A percentile compares a stretch with the other conserved stretches of the same genome.
Evolutionary conservation across 2,797 vertebrate species (phyloP).

Genomic region (Anolis apletophallus): DNA sequence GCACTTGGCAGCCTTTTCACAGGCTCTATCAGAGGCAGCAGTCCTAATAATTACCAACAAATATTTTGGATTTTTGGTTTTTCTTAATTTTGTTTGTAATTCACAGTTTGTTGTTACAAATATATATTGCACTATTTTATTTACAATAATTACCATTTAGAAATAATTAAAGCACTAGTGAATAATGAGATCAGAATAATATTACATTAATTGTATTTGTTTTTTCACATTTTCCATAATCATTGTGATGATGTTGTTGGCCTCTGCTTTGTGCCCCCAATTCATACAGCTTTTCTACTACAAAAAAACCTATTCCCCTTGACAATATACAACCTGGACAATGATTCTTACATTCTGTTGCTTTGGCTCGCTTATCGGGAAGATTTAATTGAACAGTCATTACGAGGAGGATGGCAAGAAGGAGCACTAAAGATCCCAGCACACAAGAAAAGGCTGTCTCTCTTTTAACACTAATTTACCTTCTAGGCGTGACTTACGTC

Average conservation of each 20-base stretch:
- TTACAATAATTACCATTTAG: background rate
- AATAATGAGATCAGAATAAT: background rate
- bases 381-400: background rate
- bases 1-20: no score
- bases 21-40: no score
- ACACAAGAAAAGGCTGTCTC: background rate
- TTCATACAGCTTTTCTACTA: background rate
- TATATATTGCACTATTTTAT: background rate
- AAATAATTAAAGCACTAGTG: background rate
- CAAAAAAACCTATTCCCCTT: background rate
- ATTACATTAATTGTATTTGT: background rate
- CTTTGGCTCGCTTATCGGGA: background rate
- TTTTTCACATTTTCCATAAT: background rate
- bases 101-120: background rate
- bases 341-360: background rate
- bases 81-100: background rate
- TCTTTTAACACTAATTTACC: conserved; percentile 7
- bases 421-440: background rate
- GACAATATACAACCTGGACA: background rate
- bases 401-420: background rate
- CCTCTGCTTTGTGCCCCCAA: background rate
- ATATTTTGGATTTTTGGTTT: no score
- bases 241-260: background rate
- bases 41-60: background rate
- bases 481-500: conserved; percentile 32